Conservation (phyloP, 2,113 vertebrate species). For the Dipodomys ordii region DNA sequence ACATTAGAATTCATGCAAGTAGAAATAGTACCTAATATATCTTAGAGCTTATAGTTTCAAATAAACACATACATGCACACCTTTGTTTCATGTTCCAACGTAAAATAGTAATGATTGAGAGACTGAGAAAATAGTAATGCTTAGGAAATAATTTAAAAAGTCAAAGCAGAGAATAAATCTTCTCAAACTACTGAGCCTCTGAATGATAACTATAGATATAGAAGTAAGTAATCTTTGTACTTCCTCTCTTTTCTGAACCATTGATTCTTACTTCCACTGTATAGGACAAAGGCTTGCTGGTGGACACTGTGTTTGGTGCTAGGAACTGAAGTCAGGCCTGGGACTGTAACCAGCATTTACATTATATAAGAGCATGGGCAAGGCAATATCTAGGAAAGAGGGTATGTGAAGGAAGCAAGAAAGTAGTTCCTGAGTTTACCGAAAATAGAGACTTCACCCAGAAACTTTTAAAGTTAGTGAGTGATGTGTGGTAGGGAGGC, state of each 20-base stretch:
- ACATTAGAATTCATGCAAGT: background rate
- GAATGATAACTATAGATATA: background rate
- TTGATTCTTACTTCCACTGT: background rate
- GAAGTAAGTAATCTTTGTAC: background rate
- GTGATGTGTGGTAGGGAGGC: background rate
- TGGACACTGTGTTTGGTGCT: background rate
- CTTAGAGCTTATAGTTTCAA: conserved; percentile 41
- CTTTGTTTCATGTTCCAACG: background rate
- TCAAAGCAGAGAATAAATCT: background rate
- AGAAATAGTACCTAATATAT: background rate
- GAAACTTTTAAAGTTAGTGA: background rate
- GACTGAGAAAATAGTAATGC: background rate
- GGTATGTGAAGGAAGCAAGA: background rate
- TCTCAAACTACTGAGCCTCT: background rate
- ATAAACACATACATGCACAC: background rate
- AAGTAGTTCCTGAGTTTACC: background rate
- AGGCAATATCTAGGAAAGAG: background rate
- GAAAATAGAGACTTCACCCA: background rate
- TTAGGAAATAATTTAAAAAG: conserved; percentile 19
- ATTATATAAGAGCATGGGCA: no score
- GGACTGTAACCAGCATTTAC: background rate
- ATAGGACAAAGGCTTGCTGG: background rate
- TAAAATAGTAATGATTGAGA: background rate
- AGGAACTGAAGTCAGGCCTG: background rate
- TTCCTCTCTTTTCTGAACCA: background rate